phyloP scores from a whole-genome alignment of 2,888 invertebrate species.

The Cataglyphis albicans region DNA sequence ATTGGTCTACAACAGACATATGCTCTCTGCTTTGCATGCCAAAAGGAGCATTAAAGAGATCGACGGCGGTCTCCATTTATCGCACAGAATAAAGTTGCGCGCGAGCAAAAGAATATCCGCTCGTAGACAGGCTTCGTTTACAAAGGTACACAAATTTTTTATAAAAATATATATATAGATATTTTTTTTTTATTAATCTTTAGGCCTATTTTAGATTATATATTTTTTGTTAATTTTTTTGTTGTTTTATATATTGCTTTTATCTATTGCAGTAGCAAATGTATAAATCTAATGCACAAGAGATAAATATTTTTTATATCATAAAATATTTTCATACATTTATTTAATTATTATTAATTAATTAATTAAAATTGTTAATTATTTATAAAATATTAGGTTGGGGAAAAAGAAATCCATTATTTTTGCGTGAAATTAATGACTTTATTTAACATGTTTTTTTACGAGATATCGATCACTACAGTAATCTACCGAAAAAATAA shows the following conservation, averaged over 20 bases:
- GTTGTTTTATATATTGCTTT: neutral
- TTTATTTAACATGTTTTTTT: no score
- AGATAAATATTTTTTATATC: neutral
- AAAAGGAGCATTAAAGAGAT: constrained; percentile 87
- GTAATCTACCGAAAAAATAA: no score
- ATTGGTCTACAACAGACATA: constrained; percentile 91
- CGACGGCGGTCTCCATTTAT: constrained; percentile 85
- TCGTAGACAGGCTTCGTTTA: constrained; percentile 54
- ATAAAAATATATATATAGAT: neutral
- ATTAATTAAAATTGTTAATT: neutral
- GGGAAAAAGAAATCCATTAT: no score
- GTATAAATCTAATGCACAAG: no score
- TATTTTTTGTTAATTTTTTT: constrained; percentile 34
- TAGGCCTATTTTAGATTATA: neutral
- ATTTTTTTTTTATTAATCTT: neutral
- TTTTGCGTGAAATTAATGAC: no score
- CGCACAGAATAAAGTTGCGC: constrained; percentile 66
- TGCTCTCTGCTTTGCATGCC: constrained; percentile 91
- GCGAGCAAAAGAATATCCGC: constrained; percentile 59
- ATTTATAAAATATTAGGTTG: neutral
- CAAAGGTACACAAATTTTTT: constrained; percentile 41
- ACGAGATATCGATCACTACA: no score
- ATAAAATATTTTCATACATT: no score
- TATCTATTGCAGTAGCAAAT: neutral
- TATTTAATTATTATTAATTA: no score